Evolutionary conservation across 2,888 invertebrate species (phyloP).

Genomic region (Saturnia pavonia): DNA sequence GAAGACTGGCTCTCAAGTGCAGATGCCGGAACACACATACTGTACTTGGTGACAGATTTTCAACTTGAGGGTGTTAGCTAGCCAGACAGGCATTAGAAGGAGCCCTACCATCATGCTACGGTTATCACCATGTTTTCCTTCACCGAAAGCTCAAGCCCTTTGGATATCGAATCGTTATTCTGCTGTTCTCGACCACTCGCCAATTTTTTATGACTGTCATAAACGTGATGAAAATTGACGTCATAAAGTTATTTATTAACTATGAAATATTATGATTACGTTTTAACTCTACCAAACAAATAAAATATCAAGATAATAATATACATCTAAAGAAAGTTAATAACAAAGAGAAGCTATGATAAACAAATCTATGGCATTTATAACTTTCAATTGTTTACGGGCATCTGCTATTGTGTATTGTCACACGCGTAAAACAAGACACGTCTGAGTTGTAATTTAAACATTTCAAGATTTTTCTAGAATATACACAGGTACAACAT

Average conservation of each 20-base stretch:
- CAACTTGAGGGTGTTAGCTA: no score
- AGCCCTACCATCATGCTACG: no score
- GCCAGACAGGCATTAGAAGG: no score
- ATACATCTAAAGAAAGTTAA: background rate
- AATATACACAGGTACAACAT: background rate
- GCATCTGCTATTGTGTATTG: background rate
- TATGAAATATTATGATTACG: no score
- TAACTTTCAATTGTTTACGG: background rate
- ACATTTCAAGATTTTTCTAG: background rate
- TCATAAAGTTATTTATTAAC: background rate
- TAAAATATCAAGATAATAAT: background rate
- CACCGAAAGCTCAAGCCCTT: no score
- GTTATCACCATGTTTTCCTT: no score
- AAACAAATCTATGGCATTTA: background rate
- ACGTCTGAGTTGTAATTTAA: background rate
- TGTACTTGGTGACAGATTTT: no score
- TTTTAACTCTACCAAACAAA: no score
- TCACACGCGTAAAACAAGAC: background rate
- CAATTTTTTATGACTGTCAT: background rate
- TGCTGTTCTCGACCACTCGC: no score
- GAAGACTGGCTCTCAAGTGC: no score
- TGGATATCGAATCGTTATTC: no score
- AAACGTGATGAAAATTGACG: background rate
- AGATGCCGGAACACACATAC: no score
- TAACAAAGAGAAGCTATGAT: background rate